Percentiles rank a stretch among this genome's conserved stretches.
Conservation (phyloP, 2,888 invertebrate species). For the Xanthia togata region DNA sequence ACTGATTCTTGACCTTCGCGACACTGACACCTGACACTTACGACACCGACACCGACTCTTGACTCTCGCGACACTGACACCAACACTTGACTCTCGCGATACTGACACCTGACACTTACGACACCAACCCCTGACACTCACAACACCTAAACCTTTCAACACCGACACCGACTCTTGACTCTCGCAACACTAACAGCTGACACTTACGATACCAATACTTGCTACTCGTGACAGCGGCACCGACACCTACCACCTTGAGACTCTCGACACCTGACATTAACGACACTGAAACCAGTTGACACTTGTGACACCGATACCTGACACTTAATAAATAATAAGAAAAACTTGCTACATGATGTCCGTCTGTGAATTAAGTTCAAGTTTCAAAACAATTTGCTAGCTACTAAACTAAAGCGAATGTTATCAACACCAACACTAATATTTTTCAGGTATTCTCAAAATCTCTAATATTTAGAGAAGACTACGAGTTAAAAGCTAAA, state of each 20-base stretch:
- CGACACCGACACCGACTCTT: not conserved
- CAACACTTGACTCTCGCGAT: not conserved
- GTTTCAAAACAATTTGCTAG: not conserved
- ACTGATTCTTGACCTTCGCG: not conserved
- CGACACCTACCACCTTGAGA: not conserved
- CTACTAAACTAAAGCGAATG: not conserved
- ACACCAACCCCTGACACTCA: too few relatives aligned
- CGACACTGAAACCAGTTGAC: not conserved
- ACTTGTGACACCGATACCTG: not conserved
- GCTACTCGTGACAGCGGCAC: too few relatives aligned
- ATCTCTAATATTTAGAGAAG: slow-evolving; percentile 88
- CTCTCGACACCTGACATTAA: rapidly evolving
- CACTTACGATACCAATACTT: not conserved
- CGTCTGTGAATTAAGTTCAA: not conserved
- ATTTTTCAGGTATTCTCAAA: slow-evolving; percentile 87
- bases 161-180: not conserved
- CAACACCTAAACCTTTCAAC: too few relatives aligned
- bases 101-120: not conserved
- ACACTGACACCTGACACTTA: not conserved
- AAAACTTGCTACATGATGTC: not conserved
- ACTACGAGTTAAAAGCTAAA: slow-evolving; percentile 82
- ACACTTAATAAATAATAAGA: too few relatives aligned
- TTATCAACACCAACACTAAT: not conserved
- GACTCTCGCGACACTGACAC: too few relatives aligned
- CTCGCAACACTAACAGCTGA: not conserved